Evolutionary conservation across 2,888 invertebrate genomes (phyloP), one percentile per base, ranked within the genome.

Genomic region (Xylocampa areola): DNA sequence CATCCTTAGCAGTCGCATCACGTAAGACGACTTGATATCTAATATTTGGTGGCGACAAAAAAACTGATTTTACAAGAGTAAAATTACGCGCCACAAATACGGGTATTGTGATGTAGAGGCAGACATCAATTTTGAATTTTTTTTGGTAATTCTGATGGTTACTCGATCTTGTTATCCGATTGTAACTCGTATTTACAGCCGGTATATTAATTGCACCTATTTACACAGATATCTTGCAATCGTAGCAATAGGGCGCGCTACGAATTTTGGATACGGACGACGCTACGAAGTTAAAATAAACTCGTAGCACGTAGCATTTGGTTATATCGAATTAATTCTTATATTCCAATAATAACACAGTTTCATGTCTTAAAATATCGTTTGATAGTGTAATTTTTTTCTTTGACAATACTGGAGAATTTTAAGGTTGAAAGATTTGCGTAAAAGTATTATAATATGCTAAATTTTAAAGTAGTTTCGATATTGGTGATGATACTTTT

Each of bases 21-120:
- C 85, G 85, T 85, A 73, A 63, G 59, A 59, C 57, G 80, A 79
- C 82, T 83, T 85, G 85, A 82, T 85, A 82, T 85, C 83, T 80
- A 77, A 83, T 80, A 80, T 83, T 80, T 79, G 81, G 79, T 68
- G 79, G 71, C 61, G 80, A 84, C 79, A 83, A 83, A 85, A 84
- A 83, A 67, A 77, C 67, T 69, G 63, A 73, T 76, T 78, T 76
- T 77, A 83, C 76, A 83, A 80, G 80, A 79, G 74, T 67, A 65
- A 60, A 58, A 61, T 61, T 50, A 77, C 73, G 78, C 71, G 73
- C 21, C 14, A 16, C 39, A 75, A 78, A 80, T 78, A 60, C 11
- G 1, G 29, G 14, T 27, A 19, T 17, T 29, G 19, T 23, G 8
- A 36, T 47, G 19, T 11, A 19, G n/a, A 32, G n/a, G 29, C 11